These are phyloP conservation scores for Sarcophaga carnaria DNA, from an alignment of 2,888 invertebrate genomes.

Conservation along the genomic window DNA sequence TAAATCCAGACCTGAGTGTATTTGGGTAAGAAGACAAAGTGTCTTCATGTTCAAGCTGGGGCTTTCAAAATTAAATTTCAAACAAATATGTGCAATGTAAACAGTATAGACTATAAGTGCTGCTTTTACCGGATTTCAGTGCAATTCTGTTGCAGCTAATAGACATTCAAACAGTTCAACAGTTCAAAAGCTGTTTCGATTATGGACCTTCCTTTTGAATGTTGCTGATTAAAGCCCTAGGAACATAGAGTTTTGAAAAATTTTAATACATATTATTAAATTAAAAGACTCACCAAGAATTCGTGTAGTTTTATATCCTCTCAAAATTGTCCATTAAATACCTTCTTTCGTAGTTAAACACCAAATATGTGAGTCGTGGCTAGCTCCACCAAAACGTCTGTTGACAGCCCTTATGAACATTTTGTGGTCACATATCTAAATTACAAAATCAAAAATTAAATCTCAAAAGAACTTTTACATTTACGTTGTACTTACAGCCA, in stretches of 20 bases:
- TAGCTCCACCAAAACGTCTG: conserved; percentile 23
- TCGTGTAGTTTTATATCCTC: background rate
- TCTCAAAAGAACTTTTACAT: background rate
- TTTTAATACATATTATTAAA: no score
- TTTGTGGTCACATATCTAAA: conserved; percentile 23
- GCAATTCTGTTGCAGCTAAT: no score
- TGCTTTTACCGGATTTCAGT: no score
- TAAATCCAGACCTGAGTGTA: background rate
- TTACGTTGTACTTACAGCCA: conserved; percentile 2
- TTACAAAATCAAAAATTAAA: background rate
- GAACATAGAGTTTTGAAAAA: no score
- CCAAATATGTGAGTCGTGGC: conserved; percentile 35
- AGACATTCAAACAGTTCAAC: no score
- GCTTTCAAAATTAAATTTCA: background rate
- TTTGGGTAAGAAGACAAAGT: background rate
- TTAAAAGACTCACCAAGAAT: conserved; percentile 6
- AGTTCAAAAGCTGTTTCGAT: no score
- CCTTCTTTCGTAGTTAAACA: conserved; percentile 7
- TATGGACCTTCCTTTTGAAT: no score
- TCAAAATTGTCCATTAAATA: conserved; percentile 16
- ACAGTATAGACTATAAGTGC: no score
- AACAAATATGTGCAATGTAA: background rate
- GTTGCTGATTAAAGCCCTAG: no score
- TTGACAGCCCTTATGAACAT: conserved; percentile 20
- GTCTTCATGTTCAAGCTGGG: background rate